These are phyloP conservation scores for Colinus virginianus DNA, from an alignment of 2,113 vertebrate species.

Conservation along the genomic window DNA sequence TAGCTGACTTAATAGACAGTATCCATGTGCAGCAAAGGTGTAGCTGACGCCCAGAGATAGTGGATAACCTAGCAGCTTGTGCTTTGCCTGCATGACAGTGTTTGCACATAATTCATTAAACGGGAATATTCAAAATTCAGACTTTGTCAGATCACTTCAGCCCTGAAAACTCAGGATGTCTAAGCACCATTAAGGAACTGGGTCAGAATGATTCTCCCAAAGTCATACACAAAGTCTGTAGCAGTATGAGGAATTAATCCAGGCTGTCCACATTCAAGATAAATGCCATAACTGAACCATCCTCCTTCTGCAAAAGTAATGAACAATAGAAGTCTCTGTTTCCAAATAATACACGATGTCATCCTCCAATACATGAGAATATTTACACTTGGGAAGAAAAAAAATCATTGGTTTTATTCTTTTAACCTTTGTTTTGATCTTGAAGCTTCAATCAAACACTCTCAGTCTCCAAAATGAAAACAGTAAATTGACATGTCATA, in stretches of 20 bases:
- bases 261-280: neutral
- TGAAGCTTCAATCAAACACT: constrained; percentile 67
- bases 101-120: neutral
- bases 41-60: neutral
- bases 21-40: neutral
- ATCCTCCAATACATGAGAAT: neutral
- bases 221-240: neutral
- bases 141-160: neutral
- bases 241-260: neutral
- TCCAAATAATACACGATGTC: neutral
- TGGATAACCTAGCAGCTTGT: neutral
- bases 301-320: neutral
- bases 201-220: neutral
- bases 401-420: constrained; percentile 23
- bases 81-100: neutral
- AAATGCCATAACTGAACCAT: accelerated
- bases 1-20: neutral
- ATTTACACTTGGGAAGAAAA: constrained; percentile 2
- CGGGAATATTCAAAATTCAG: neutral
- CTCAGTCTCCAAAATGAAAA: constrained; percentile 53
- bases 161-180: neutral
- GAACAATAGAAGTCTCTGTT: neutral
- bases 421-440: constrained; percentile 76
- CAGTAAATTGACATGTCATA: constrained; percentile 75
- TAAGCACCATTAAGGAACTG: neutral